Conservation (phyloP, 2,888 invertebrate genomes). For the Nemurella pictetii region DNA sequence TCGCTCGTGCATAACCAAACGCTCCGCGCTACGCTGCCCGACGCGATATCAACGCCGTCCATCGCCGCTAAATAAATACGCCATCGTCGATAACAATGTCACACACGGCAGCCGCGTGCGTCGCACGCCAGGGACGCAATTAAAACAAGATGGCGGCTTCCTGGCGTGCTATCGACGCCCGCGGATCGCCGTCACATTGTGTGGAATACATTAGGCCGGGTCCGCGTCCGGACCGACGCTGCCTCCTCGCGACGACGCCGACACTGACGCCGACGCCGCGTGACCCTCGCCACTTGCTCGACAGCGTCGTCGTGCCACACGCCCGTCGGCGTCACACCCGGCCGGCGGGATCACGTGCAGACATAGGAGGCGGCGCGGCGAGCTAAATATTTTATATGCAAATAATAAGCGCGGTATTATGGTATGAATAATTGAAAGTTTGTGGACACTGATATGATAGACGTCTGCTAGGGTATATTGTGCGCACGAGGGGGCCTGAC, state of each 20-base stretch:
- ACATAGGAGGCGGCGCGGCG: not conserved
- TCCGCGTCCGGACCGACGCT: not conserved
- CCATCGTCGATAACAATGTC: not conserved
- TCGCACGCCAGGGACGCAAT: not conserved
- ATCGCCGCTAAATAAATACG: not conserved
- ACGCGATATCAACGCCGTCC: not conserved
- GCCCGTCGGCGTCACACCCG: not conserved
- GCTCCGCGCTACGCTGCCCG: not conserved
- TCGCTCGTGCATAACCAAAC: not conserved
- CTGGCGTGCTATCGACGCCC: not conserved
- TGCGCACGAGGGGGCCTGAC: not conserved
- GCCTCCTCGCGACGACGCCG: not conserved
- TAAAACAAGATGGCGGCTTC: not conserved
- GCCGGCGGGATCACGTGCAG: not conserved
- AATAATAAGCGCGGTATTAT: slow-evolving; percentile 7
- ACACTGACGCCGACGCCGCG: not conserved
- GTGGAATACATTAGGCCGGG: not conserved
- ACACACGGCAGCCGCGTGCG: not conserved
- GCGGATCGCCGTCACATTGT: not conserved
- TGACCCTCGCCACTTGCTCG: slow-evolving; percentile 1
- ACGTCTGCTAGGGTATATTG: not conserved
- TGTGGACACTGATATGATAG: slow-evolving; percentile 27
- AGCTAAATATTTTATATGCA: slow-evolving; percentile 26
- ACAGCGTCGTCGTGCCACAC: not conserved
- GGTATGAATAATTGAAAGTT: slow-evolving; percentile 21